Evolutionary conservation across 2,113 vertebrate genomes (phyloP).

Genomic region (Marmota flaviventris): DNA sequence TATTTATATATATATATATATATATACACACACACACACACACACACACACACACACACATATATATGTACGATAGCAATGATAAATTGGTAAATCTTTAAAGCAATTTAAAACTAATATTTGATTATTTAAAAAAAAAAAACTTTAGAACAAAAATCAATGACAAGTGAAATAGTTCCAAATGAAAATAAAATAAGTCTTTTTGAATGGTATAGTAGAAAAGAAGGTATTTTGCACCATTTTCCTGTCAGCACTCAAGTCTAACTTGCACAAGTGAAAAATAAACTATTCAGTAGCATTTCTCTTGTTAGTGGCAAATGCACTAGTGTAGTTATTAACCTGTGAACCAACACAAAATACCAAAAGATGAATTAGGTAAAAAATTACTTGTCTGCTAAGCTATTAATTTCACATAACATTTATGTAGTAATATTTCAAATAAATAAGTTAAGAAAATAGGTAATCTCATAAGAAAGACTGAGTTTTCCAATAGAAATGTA

Average conservation of each 20-base stretch:
- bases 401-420: neutral
- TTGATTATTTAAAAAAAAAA: neutral
- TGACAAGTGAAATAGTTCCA: neutral
- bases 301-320: neutral
- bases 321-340: neutral
- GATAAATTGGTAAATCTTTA: neutral
- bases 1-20: too few relatives aligned
- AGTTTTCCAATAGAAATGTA: neutral
- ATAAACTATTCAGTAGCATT: neutral
- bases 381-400: neutral
- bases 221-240: neutral
- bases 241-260: neutral
- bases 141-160: neutral
- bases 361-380: neutral
- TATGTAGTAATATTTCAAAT: neutral
- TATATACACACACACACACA: too few relatives aligned
- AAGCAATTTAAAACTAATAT: neutral
- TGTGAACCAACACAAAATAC: neutral
- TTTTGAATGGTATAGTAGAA: neutral
- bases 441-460: neutral
- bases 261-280: neutral
- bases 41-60: neutral
- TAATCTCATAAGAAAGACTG: neutral
- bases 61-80: neutral
- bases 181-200: neutral